Percentiles rank a stretch among this genome's conserved stretches.
Conservation (phyloP, 2,113 vertebrate genomes). For the Lophius piscatorius region DNA sequence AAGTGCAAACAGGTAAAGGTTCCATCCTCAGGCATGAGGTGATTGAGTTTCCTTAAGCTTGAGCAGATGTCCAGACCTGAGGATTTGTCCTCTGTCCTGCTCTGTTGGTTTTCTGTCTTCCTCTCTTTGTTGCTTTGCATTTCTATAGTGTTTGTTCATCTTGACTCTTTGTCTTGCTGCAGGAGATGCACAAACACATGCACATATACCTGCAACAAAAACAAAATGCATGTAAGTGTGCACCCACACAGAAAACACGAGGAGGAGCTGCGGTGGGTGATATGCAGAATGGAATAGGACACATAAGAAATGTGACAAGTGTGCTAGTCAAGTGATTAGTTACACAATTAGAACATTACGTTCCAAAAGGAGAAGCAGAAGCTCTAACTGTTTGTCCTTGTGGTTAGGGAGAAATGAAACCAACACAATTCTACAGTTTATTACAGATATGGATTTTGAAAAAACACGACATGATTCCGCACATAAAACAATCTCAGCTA, state of each 20-base stretch:
- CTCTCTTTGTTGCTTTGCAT: conserved; percentile 21
- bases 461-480: not conserved
- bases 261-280: too few species aligned
- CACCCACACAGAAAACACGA: too few species aligned
- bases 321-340: conserved; percentile 54
- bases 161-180: too few species aligned
- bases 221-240: too few species aligned
- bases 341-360: conserved; percentile 54
- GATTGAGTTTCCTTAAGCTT: conserved; percentile 73
- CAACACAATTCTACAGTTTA: conserved; percentile 5
- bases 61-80: conserved; percentile 67
- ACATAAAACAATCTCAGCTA: not conserved
- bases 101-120: conserved; percentile 13
- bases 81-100: conserved; percentile 33
- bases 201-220: conserved; percentile 1
- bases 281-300: too few species aligned
- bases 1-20: conserved; percentile 32
- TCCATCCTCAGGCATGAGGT: conserved; percentile 61
- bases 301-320: too few species aligned
- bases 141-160: not conserved
- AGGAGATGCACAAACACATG: conserved; percentile 19
- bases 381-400: conserved; percentile 36
- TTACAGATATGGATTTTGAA: not conserved
- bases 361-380: conserved; percentile 66
- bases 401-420: conserved; percentile 74